These are phyloP conservation scores for Xenopus tropicalis DNA, from an alignment of 2,113 vertebrate species.

Conservation along the genomic window UCB_Xtro_10.0 CM004448.2:59551001-59551500, in stretches of 20 bases:
- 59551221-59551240: constrained; percentile 5
- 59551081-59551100: constrained; percentile 32
- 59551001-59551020: constrained; percentile 24
- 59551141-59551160: constrained; percentile 33
- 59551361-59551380: constrained; percentile 21
- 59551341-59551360: constrained; percentile 12
- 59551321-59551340: constrained; percentile 34
- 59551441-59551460: background rate
- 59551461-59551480: constrained; percentile 15
- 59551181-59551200: constrained; percentile 29
- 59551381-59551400: constrained; percentile 22
- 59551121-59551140: constrained; percentile 41
- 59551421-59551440: constrained; percentile 3
- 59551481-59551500: constrained; percentile 4
- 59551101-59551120: constrained; percentile 36
- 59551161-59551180: constrained; percentile 35
- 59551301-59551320: constrained; percentile 13
- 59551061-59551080: constrained; percentile 38
- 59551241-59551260: constrained; percentile 19
- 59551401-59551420: constrained; percentile 12
- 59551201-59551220: constrained; percentile 7
- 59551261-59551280: constrained; percentile 18
- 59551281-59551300: constrained; percentile 28
- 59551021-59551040: constrained; percentile 27
- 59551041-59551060: constrained; percentile 34